phyloP scores from a whole-genome alignment of 2,113 vertebrate genomes.

The Cyprinodon tularosa region DNA sequence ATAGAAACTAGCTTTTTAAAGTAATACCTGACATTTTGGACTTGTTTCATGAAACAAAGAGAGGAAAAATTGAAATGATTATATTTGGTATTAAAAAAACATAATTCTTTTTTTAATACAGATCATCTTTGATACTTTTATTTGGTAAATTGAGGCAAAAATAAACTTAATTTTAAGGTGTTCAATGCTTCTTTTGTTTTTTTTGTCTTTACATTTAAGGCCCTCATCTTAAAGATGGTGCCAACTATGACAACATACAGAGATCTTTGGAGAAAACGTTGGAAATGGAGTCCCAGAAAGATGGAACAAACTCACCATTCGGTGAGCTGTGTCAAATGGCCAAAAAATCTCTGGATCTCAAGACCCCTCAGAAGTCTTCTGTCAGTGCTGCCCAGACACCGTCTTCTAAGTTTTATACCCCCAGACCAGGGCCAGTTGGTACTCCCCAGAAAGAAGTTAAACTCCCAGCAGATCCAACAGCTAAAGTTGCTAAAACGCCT shows the following conservation, averaged over 20 bases:
- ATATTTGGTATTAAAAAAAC: too few relatives aligned
- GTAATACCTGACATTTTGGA: too few relatives aligned
- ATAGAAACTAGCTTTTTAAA: too few relatives aligned
- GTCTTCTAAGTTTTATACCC: slow-evolving; percentile 22
- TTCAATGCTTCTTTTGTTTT: neutral
- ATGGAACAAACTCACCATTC: slow-evolving; percentile 80
- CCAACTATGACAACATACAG: slow-evolving; percentile 64
- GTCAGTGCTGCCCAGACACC: slow-evolving; percentile 51
- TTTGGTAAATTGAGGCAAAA: neutral
- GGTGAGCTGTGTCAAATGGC: slow-evolving; percentile 84
- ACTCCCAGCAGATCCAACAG: neutral
- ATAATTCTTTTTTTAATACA: too few relatives aligned
- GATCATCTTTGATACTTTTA: neutral
- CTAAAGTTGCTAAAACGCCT: slow-evolving; percentile 23
- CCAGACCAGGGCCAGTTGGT: slow-evolving; percentile 19
- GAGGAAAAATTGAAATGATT: too few relatives aligned
- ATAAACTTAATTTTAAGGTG: neutral
- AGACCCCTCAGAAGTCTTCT: slow-evolving; percentile 66
- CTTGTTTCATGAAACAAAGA: too few relatives aligned
- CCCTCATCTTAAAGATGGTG: slow-evolving; percentile 76
- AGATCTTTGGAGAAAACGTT: slow-evolving; percentile 56
- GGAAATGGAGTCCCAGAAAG: slow-evolving; percentile 54
- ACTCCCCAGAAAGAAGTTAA: slow-evolving; percentile 23
- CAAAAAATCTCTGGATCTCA: slow-evolving; percentile 76
- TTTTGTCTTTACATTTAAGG: slow-evolving; percentile 42